Evolutionary conservation across 2,113 vertebrate genomes (phyloP).

Genomic region (Ictalurus furcatus): DNA sequence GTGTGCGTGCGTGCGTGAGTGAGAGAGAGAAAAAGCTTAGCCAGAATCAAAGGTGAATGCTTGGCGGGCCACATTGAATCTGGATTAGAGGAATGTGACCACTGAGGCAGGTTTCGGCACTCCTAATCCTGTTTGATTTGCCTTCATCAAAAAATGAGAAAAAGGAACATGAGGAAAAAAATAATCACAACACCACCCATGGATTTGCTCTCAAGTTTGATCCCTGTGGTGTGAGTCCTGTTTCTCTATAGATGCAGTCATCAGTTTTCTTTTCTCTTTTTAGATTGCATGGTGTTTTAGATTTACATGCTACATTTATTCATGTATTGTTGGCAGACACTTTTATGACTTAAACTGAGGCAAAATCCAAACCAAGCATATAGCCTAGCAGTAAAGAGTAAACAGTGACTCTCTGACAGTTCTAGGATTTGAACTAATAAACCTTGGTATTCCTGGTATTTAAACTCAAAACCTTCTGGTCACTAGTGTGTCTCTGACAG

Average conservation of each 20-base stretch:
- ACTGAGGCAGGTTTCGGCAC: slow-evolving; percentile 62
- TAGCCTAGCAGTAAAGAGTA: neutral
- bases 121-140: slow-evolving; percentile 71
- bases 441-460: neutral
- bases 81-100: slow-evolving; percentile 64
- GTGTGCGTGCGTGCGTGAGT: neutral
- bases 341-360: neutral
- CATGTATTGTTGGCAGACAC: neutral
- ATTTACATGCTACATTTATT: slow-evolving; percentile 13
- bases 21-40: neutral
- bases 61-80: slow-evolving; percentile 66
- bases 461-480: neutral
- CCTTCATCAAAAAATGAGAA: slow-evolving; percentile 42
- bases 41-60: slow-evolving; percentile 44
- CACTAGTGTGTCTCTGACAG: neutral
- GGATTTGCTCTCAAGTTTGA: slow-evolving; percentile 40
- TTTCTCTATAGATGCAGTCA: slow-evolving; percentile 8
- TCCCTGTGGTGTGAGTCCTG: slow-evolving; percentile 8
- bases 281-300: neutral
- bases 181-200: slow-evolving; percentile 47
- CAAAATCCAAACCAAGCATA: neutral
- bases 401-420: neutral
- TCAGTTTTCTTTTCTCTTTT: neutral
- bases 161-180: slow-evolving; percentile 47
- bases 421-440: neutral